These are phyloP conservation scores for Bugulina stolonifera DNA, from an alignment of 2,888 invertebrate genomes.

Conservation along the genomic window DNA sequence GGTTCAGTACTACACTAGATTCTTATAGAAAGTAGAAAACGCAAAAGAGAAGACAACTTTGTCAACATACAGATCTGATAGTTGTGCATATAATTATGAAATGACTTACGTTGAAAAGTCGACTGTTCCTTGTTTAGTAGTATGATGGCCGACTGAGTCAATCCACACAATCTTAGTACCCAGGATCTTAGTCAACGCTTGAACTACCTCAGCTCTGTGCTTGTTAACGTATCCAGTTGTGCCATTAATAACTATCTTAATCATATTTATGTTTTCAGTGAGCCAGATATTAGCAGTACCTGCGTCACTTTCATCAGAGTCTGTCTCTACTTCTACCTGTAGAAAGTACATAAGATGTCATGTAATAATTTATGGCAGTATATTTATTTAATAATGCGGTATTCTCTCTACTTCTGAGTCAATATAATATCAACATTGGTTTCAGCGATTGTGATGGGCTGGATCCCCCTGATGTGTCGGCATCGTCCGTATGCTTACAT, in stretches of 20 bases:
- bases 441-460: too few species aligned
- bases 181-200: not conserved
- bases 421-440: too few species aligned
- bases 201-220: not conserved
- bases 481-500: too few species aligned
- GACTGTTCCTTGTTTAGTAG: constrained; percentile 4
- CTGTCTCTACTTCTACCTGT: not conserved
- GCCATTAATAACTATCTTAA: not conserved
- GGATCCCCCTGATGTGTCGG: too few species aligned
- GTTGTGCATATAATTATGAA: too few species aligned
- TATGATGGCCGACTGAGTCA: constrained; percentile 13
- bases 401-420: too few species aligned
- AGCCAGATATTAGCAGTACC: constrained; percentile 6
- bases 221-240: not conserved
- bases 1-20: too few species aligned
- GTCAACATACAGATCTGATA: too few species aligned
- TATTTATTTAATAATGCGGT: too few species aligned
- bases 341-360: not conserved
- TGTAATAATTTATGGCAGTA: too few species aligned
- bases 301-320: not conserved
- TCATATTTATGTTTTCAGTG: not conserved
- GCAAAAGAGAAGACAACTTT: too few species aligned
- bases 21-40: too few species aligned
- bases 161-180: constrained; percentile 19
- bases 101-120: not conserved